phyloP scores from a whole-genome alignment of 2,797 vertebrate species.

The Odontamblyopus lacepedii region DNA sequence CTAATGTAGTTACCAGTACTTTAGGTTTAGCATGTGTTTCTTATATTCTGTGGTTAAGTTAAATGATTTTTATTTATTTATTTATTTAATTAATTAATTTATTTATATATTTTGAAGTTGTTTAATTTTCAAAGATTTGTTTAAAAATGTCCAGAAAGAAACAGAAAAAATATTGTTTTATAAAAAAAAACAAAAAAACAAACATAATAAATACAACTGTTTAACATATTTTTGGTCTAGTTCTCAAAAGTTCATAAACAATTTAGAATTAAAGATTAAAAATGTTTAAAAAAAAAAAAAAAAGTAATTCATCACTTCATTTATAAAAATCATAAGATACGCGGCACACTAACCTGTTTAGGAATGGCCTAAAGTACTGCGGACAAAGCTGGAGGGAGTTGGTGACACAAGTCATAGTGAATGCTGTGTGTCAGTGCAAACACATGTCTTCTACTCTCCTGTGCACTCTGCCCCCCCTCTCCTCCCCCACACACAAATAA shows the following conservation, averaged over 20 bases:
- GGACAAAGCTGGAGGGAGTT: conserved; percentile 30
- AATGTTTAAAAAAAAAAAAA: too few species aligned
- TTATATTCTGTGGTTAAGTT: neutral
- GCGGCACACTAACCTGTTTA: conserved; percentile 51
- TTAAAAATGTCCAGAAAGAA: too few species aligned
- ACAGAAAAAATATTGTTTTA: too few species aligned
- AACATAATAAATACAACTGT: neutral
- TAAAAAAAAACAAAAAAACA: too few species aligned
- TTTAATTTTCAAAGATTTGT: too few species aligned
- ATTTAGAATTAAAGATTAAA: too few species aligned
- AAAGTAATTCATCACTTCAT: neutral
- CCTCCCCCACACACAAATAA: neutral
- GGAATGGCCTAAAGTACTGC: conserved; percentile 26
- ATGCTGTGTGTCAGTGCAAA: conserved; percentile 22
- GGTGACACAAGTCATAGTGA: conserved; percentile 51
- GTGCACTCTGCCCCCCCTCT: conserved; percentile 32
- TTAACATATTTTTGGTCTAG: neutral
- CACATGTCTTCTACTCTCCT: conserved; percentile 37
- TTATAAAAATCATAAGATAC: neutral
- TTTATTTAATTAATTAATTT: too few species aligned
- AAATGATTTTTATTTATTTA: neutral
- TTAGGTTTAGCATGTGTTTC: neutral
- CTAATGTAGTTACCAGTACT: neutral
- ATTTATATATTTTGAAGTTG: too few species aligned
- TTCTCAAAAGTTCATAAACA: neutral